Evolutionary conservation across 2,797 vertebrate genomes (phyloP).

Genomic region (Antennarius maculatus): DNA sequence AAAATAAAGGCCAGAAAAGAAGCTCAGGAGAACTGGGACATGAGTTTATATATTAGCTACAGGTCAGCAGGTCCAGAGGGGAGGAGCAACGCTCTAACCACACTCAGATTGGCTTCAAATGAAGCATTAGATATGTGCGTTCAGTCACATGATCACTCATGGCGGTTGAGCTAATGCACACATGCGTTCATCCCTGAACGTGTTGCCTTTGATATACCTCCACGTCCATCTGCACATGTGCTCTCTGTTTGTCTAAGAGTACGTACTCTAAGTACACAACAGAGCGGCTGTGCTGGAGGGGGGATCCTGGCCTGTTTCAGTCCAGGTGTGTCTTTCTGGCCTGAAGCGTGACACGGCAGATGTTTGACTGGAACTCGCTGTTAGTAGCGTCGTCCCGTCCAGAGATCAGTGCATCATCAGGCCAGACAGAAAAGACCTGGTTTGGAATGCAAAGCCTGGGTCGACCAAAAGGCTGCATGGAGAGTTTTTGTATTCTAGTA

Average conservation of each 20-base stretch:
- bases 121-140: conserved; percentile 33
- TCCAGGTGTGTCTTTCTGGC: conserved; percentile 74
- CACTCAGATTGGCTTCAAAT: conserved; percentile 19
- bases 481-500: too few relatives aligned
- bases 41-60: conserved; percentile 52
- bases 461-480: background rate
- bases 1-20: conserved; percentile 4
- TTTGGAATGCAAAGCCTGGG: background rate
- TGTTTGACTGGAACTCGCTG: conserved; percentile 56
- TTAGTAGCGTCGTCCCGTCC: conserved; percentile 38
- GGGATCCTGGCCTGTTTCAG: conserved; percentile 56
- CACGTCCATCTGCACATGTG: conserved; percentile 1
- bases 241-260: conserved; percentile 3
- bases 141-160: conserved; percentile 31
- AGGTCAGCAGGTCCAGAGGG: conserved; percentile 56
- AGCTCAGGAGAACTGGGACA: conserved; percentile 41
- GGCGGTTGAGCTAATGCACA: background rate
- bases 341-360: conserved; percentile 60
- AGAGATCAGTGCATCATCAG: conserved; percentile 41
- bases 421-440: conserved; percentile 14
- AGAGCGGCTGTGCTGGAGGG: conserved; percentile 29
- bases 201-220: background rate
- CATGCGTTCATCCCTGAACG: too few relatives aligned
- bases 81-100: conserved; percentile 20
- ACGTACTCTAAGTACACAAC: background rate